Conservation (phyloP, 2,797 vertebrate genomes). For the Garrulus glandarius region DNA sequence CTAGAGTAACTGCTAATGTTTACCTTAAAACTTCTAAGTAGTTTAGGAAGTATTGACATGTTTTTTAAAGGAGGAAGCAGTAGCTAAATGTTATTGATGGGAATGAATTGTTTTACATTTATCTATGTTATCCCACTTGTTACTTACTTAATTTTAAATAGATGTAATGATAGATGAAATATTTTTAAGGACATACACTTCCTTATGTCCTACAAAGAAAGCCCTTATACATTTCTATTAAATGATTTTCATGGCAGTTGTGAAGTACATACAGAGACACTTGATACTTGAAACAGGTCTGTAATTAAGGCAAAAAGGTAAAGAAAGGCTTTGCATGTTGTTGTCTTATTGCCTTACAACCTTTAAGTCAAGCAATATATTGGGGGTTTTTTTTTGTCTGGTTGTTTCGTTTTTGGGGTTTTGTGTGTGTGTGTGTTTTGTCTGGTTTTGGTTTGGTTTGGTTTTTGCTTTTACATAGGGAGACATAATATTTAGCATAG, state of each 20-base stretch:
- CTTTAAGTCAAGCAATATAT: background rate
- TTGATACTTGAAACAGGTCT: background rate
- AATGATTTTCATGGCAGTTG: background rate
- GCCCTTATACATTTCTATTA: background rate
- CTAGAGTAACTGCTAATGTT: background rate
- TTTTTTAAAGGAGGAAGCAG: background rate
- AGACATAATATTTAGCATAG: background rate
- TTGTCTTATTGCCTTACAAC: background rate
- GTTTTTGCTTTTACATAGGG: background rate
- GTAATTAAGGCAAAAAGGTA: background rate
- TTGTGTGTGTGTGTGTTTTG: background rate
- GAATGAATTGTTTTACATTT: background rate
- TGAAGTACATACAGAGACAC: background rate
- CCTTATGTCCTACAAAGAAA: background rate
- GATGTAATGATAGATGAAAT: background rate
- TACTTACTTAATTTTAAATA: background rate
- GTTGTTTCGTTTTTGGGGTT: background rate
- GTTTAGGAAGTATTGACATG: background rate
- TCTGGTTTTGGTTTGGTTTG: background rate
- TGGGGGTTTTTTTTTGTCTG: background rate
- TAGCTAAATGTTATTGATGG: background rate
- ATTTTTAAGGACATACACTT: background rate
- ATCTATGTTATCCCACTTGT: background rate
- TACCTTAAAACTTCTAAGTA: background rate
- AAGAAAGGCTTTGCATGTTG: background rate